A percentile compares a stretch with the other conserved stretches of the same genome.
Conservation (phyloP, 1,140 invertebrate genomes). For the Drosophila arawakana region DNA sequence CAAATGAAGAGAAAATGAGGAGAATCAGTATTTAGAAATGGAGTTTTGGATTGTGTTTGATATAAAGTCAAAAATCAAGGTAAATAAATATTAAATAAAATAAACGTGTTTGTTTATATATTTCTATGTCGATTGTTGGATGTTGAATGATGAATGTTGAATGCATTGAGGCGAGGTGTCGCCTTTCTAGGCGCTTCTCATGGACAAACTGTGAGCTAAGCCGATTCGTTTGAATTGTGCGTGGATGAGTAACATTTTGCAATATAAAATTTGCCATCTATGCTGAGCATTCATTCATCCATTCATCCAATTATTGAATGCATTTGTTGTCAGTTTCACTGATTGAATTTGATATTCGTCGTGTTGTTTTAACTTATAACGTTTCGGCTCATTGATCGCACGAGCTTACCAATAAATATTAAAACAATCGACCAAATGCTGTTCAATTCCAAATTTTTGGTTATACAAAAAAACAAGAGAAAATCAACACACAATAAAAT, state of each 20-base stretch:
- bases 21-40: not conserved
- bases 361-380: slow-evolving; percentile 35
- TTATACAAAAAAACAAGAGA: not conserved
- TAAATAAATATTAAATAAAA: not conserved
- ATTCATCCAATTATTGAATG: slow-evolving; percentile 42
- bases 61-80: not conserved
- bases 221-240: slow-evolving; percentile 5
- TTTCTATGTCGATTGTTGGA: not conserved
- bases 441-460: slow-evolving; percentile 39
- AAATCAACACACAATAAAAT: not conserved
- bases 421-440: slow-evolving; percentile 26
- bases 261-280: slow-evolving; percentile 13
- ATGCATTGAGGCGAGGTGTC: not conserved
- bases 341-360: slow-evolving; percentile 32
- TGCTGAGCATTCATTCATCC: slow-evolving; percentile 20
- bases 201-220: slow-evolving; percentile 6
- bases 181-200: not conserved
- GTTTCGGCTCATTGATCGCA: slow-evolving; percentile 44
- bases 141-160: not conserved
- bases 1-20: no score
- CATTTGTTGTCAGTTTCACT: slow-evolving; percentile 19
- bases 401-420: slow-evolving; percentile 48
- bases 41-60: not conserved
- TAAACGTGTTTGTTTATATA: not conserved
- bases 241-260: slow-evolving; percentile 5